Evolutionary conservation across 1,140 invertebrate genomes (phyloP).

Genomic region (Drosophila leontia): DNA sequence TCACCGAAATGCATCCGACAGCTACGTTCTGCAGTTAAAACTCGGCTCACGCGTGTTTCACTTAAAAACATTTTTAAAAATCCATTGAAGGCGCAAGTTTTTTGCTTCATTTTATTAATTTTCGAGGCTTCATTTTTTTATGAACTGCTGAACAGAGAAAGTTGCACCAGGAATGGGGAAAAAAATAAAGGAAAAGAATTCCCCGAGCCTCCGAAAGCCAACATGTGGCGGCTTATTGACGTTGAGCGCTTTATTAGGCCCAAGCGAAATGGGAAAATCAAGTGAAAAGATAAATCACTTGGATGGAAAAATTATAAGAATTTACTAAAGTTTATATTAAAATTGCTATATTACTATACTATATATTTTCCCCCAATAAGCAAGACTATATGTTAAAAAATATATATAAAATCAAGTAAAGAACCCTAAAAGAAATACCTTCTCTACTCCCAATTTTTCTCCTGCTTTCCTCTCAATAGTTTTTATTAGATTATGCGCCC

Average conservation of each 20-base stretch:
- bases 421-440: not conserved
- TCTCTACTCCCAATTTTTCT: not conserved
- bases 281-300: constrained; percentile 41
- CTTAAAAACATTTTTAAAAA: constrained; percentile 42
- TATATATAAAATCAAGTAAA: not conserved
- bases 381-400: not conserved
- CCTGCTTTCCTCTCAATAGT: constrained; percentile 14
- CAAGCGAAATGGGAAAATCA: constrained; percentile 34
- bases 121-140: constrained; percentile 45
- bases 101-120: constrained; percentile 66
- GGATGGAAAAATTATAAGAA: not conserved
- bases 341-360: not conserved
- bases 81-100: not conserved
- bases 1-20: constrained; percentile 72
- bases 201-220: constrained; percentile 21
- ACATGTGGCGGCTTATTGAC: constrained; percentile 59
- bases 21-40: constrained; percentile 52
- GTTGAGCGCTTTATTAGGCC: constrained; percentile 73
- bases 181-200: constrained; percentile 28
- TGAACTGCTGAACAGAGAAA: constrained; percentile 40
- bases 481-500: constrained; percentile 28
- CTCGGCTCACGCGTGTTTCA: constrained; percentile 63
- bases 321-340: not conserved
- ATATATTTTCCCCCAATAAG: not conserved
- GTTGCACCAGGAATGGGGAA: constrained; percentile 18